Base-by-base conservation (phyloP, 2,797 vertebrate species). In the Psittacula echo region DNA sequence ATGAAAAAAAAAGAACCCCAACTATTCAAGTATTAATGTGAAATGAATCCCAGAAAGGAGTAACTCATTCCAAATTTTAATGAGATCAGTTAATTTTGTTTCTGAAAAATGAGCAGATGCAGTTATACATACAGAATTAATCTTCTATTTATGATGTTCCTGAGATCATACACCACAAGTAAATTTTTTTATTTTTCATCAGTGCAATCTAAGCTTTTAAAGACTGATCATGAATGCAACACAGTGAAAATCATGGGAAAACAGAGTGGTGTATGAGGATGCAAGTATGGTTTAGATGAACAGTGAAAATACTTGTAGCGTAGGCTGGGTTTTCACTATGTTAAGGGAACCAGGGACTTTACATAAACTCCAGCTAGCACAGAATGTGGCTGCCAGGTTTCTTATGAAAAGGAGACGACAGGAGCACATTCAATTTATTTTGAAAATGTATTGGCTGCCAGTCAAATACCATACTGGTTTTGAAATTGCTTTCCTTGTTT, bases 391-490 rank as follows among this genome's bases (percentile, higher is more conserved):
- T 96, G 96, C 95, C 97, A 96, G 93, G 93, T 95, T 97, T 96
- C 94, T 97, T 97, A 97, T 96, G 97, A 97, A 97, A 94, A 97
- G 96, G 96, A 97, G 97, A 97, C 54, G 95, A 97, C 96, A 96
- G 93, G 87, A 96, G 70, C 89, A 93, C 81, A 66, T 96, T 97
- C 95, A 79, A 97, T 96, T 97, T 97, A 94, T 95, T 97, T 96
- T 95, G 92, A 94, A 95, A 95, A 93, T 83, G 80, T 90, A 90
- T 85, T 97, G 96, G 97, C 97, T 96, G 91, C 96, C 93, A 94
- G 94, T 97, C 96, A 97, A 97, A 97, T 96, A 95, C 94, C 91
- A 85, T 90, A 92, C 89, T 85, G 85, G 71, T 95, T 97, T 93
- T 95, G 92, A 97, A 97, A 97, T 96, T 86, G 78, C 91, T 94